Evolutionary conservation across 1,140 invertebrate species (phyloP).

Genomic region (Drosophila athabasca): DNA sequence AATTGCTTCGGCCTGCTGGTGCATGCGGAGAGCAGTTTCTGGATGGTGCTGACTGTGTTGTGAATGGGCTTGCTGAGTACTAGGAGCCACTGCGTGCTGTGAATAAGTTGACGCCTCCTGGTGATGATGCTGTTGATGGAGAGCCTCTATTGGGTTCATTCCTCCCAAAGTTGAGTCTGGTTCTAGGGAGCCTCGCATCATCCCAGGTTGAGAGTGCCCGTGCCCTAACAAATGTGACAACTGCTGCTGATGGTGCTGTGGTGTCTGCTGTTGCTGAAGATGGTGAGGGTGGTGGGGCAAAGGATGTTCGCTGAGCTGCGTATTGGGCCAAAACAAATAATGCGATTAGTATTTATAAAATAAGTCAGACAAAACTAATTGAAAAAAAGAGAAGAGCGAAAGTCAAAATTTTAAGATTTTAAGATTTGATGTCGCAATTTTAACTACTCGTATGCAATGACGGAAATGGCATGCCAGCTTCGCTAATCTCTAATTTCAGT

Average conservation of each 20-base stretch:
- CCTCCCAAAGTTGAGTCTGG: constrained; percentile 60
- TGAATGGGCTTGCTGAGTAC: constrained; percentile 43
- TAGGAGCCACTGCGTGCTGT: constrained; percentile 85
- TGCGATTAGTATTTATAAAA: neutral
- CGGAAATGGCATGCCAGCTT: neutral
- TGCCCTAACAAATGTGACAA: constrained; percentile 78
- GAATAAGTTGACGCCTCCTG: constrained; percentile 59
- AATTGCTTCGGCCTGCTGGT: constrained; percentile 90
- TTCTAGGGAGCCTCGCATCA: constrained; percentile 64
- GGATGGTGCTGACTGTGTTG: constrained; percentile 73
- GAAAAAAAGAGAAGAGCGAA: no score
- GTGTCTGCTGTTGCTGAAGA: constrained; percentile 60
- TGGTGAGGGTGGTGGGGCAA: constrained; percentile 21
- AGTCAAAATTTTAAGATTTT: no score
- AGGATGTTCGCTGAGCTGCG: constrained; percentile 17
- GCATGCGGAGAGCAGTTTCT: constrained; percentile 90
- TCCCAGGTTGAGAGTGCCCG: constrained; percentile 34
- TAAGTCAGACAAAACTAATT: no score
- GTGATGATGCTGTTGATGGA: constrained; percentile 86
- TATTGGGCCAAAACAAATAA: neutral
- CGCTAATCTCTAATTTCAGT: neutral
- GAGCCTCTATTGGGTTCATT: constrained; percentile 68
- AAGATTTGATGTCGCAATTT: no score
- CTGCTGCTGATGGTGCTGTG: constrained; percentile 86
- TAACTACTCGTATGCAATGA: no score